Conservation (phyloP, 2,113 vertebrate genomes). For the Romanogobio albipinnatus region DNA sequence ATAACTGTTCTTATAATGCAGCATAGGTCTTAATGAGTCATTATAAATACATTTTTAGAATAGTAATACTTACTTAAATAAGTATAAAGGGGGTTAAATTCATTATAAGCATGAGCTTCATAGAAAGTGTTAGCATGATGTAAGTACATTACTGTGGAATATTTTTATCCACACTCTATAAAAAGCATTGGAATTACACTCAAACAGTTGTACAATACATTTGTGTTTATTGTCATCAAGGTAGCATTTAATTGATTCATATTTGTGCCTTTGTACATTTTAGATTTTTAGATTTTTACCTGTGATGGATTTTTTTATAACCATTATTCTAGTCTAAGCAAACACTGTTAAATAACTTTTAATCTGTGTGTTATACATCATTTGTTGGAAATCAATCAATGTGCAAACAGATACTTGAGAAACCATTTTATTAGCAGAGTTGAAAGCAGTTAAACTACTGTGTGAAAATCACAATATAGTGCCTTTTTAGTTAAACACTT, state of each 20-base stretch:
- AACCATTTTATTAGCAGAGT: not conserved
- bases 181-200: not conserved
- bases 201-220: not conserved
- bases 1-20: no score
- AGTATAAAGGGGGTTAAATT: no score
- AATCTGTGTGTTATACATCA: not conserved
- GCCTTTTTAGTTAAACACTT: not conserved
- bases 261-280: not conserved
- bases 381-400: no score
- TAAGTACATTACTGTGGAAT: not conserved
- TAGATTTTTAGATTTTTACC: not conserved
- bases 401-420: not conserved
- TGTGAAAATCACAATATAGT: not conserved
- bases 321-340: not conserved
- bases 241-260: not conserved
- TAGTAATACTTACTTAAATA: no score
- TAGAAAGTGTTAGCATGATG: no score
- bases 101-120: no score
- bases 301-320: not conserved
- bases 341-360: not conserved
- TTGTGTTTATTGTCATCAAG: not conserved
- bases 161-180: not conserved
- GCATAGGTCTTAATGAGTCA: no score
- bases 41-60: no score
- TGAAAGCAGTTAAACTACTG: not conserved